phyloP scores from a whole-genome alignment of 1,140 invertebrate genomes.

The Gonatopus flavifemur region DNA sequence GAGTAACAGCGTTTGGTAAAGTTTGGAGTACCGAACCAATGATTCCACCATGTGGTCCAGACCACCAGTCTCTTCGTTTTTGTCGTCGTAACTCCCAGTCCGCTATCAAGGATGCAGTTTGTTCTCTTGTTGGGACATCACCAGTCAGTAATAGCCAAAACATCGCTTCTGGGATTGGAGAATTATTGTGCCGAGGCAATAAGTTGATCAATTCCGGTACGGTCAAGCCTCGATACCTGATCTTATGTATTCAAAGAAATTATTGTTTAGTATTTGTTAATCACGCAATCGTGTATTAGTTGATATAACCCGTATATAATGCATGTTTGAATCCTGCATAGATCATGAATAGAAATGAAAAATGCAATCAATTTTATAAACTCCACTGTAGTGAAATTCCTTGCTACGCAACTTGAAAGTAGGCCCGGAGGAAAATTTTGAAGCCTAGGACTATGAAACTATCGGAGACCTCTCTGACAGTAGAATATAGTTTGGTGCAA shows the following conservation, averaged over 20 bases:
- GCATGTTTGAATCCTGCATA: too few relatives aligned
- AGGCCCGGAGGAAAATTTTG: too few relatives aligned
- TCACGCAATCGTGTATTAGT: not conserved
- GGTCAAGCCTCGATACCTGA: slow-evolving; percentile 38
- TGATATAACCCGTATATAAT: too few relatives aligned
- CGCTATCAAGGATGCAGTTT: slow-evolving; percentile 33
- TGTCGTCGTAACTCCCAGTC: slow-evolving; percentile 38
- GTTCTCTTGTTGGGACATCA: slow-evolving; percentile 40
- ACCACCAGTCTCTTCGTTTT: slow-evolving; percentile 34
- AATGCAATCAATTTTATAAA: too few relatives aligned
- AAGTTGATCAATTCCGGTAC: slow-evolving; percentile 37
- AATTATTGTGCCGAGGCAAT: slow-evolving; percentile 34
- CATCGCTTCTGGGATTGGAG: slow-evolving; percentile 39
- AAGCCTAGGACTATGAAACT: too few relatives aligned
- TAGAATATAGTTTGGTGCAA: too few relatives aligned
- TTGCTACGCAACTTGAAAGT: too few relatives aligned
- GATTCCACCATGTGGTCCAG: slow-evolving; percentile 26
- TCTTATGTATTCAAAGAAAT: slow-evolving; percentile 12
- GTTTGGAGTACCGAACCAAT: slow-evolving; percentile 27
- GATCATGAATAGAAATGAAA: too few relatives aligned
- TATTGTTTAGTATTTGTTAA: not conserved
- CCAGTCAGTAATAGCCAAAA: slow-evolving; percentile 46
- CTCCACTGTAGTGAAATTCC: too few relatives aligned
- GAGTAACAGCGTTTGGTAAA: slow-evolving; percentile 31
- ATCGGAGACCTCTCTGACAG: too few relatives aligned